Evolutionary conservation across 2,888 invertebrate genomes (phyloP), one percentile per base, ranked within the genome.

Genomic region (Agrochola lychnidis): DNA sequence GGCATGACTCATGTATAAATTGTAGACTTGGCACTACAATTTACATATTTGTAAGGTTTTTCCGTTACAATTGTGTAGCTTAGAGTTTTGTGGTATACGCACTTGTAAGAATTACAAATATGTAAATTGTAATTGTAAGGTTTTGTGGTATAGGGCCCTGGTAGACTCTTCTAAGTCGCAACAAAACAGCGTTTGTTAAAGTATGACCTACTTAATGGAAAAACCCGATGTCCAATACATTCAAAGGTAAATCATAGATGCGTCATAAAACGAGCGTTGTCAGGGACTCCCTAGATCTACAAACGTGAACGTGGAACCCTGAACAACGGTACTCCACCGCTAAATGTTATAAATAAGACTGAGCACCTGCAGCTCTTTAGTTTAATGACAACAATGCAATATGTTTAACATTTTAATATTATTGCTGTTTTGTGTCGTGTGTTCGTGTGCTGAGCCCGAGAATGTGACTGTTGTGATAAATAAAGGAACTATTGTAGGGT

Each of bases 401-500:
- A 85, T 85, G 85, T 63, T 72, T 48, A 40, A 53, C 10, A 64
- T 72, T 57, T 40, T 81, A 56, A 62, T 83, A 59, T 45, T 59
- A 36, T 68, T 72, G 16, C 2, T 73, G 5, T 0, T 79, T 9
- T 59, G 19, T 59, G 22, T 53, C 7, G 69, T 30, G 22, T 64
- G n/a, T 19, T 19, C 36, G 14, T 36, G 30, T 12, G 63, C 56
- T 12, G 22, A 10, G 14, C 0, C 74, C 0, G 73, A 73, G 19
- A 74, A 68, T 36, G 75, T 83, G 9, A 68, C 73, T 5, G 93
- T 94, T 45, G 69, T 79, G 0, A 92, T 92, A 0, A 81, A 75
- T 0, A 89, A 86, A 22, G 94, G 94, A 4, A 64, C 75, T 19
- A 85, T 94, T 6, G 78, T 85, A 12, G 94, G 94, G 1, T 78